Conservation (phyloP, 92 coral and sea anemone species). For the Nematostella vectensis region DNA sequence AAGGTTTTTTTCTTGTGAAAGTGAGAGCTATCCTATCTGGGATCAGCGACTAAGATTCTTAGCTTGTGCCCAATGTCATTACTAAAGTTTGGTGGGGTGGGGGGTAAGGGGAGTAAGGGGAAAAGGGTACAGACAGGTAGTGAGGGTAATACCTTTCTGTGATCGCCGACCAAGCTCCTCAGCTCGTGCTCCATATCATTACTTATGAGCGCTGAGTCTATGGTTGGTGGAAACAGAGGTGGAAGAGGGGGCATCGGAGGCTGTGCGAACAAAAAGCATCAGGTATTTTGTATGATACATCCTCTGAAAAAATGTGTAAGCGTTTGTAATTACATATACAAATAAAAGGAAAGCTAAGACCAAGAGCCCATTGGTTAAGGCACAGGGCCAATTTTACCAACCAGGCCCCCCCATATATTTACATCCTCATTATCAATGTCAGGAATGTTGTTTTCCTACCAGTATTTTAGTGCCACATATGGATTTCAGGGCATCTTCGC, state of each 20-base stretch:
- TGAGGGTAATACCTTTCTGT: slow-evolving; percentile 54
- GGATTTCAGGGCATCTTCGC: slow-evolving; percentile 87
- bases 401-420: too few relatives aligned
- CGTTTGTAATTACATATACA: too few relatives aligned
- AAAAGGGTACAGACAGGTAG: too few relatives aligned
- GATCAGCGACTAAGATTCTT: slow-evolving; percentile 72
- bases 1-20: too few relatives aligned
- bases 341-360: too few relatives aligned
- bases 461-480: slow-evolving; percentile 84
- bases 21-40: slow-evolving; percentile 61
- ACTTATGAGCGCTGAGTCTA: slow-evolving; percentile 86
- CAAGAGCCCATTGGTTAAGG: too few relatives aligned
- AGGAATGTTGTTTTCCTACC: too few relatives aligned
- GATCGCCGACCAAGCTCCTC: slow-evolving; percentile 72
- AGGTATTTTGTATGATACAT: too few relatives aligned
- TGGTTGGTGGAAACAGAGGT: slow-evolving; percentile 74
- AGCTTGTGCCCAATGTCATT: slow-evolving; percentile 92
- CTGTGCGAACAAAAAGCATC: slow-evolving; percentile 25
- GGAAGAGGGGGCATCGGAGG: slow-evolving; percentile 76
- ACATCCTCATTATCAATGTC: too few relatives aligned
- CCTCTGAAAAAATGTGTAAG: too few relatives aligned
- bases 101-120: slow-evolving; percentile 72
- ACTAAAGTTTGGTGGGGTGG: slow-evolving; percentile 82
- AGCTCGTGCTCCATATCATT: slow-evolving; percentile 93
- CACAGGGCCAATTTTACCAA: too few relatives aligned